Conservation (phyloP, 2,797 vertebrate genomes). For the Karalla daura region DNA sequence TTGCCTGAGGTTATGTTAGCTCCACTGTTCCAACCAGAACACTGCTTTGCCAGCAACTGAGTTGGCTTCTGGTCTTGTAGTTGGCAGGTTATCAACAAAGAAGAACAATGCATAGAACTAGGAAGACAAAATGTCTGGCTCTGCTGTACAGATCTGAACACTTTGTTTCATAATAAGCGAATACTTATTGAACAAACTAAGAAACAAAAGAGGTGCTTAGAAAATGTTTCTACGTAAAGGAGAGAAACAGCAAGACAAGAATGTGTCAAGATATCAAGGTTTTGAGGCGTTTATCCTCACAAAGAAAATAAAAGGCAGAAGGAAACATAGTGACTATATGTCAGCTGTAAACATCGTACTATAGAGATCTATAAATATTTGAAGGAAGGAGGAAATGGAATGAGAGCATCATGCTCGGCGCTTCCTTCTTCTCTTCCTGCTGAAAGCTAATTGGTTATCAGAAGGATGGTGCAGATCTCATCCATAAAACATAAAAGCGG, state of each 20-base stretch:
- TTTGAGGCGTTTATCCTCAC: no score
- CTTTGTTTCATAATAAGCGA: background rate
- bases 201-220: no score
- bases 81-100: background rate
- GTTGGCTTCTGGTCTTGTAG: background rate
- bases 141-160: background rate
- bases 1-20: background rate
- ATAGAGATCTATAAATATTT: no score
- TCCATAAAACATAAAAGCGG: conserved; percentile 36
- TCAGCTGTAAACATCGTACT: no score
- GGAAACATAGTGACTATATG: no score
- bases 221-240: no score
- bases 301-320: no score
- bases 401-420: background rate
- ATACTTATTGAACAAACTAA: no score
- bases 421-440: conserved; percentile 1
- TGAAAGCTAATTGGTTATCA: conserved; percentile 3
- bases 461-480: conserved; percentile 15
- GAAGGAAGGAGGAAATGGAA: no score
- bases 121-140: background rate
- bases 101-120: background rate
- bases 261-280: no score
- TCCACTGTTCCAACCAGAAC: background rate
- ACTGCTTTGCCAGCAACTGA: background rate
- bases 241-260: no score